Conservation (phyloP, 2,888 invertebrate species). For the Ariolimax columbianus region DNA sequence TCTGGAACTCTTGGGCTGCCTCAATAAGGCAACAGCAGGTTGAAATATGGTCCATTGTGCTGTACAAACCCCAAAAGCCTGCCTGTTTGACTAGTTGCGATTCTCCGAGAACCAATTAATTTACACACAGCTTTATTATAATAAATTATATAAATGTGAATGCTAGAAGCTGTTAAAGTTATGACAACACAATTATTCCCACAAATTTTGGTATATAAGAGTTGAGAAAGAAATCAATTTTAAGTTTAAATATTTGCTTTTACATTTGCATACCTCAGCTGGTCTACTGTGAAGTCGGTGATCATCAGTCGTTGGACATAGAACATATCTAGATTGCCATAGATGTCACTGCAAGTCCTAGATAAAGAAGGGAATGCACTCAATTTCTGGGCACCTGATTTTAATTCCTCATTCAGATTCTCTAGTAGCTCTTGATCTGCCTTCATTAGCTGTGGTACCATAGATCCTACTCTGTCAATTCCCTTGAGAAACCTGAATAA, state of each 20-base stretch:
- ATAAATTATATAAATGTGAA: too few relatives aligned
- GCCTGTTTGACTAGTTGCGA: too few relatives aligned
- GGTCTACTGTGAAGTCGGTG: constrained; percentile 65
- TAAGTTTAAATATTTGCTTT: background rate
- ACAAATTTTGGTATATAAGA: too few relatives aligned
- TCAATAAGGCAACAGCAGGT: too few relatives aligned
- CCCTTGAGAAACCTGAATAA: constrained; percentile 51
- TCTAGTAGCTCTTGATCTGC: constrained; percentile 68
- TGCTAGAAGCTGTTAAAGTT: too few relatives aligned
- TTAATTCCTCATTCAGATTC: constrained; percentile 60
- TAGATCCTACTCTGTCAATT: constrained; percentile 50
- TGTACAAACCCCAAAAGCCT: too few relatives aligned
- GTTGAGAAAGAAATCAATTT: background rate
- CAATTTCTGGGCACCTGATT: constrained; percentile 60
- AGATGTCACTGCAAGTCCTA: constrained; percentile 37
- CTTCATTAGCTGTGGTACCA: constrained; percentile 69
- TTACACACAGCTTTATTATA: too few relatives aligned
- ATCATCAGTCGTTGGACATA: constrained; percentile 67
- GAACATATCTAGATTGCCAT: constrained; percentile 68
- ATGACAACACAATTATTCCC: too few relatives aligned
- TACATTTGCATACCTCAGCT: constrained; percentile 56
- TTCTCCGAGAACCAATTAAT: too few relatives aligned
- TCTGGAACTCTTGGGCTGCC: too few relatives aligned
- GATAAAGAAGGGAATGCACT: constrained; percentile 60
- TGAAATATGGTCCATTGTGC: too few relatives aligned